Conservation (phyloP, 2,113 vertebrate species). For the Gila orcuttii region DNA sequence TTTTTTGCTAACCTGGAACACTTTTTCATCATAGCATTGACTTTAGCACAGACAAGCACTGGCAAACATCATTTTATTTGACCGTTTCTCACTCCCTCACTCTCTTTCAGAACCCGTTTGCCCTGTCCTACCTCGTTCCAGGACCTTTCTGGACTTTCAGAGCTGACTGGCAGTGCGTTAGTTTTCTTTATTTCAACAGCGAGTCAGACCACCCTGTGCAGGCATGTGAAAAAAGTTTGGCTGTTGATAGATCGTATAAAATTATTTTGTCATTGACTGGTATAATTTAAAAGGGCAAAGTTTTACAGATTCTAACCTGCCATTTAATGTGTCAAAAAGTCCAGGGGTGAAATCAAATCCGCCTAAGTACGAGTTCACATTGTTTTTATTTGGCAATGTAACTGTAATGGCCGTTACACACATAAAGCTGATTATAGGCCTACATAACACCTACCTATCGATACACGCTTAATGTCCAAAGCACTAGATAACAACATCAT, state of each 20-base stretch:
- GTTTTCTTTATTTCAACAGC: conserved; percentile 20
- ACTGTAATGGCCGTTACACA: neutral
- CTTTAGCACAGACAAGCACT: neutral
- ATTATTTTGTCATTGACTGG: neutral
- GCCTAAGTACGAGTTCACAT: neutral
- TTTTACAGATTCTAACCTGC: neutral
- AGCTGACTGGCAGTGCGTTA: conserved; percentile 22
- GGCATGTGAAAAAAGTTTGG: conserved; percentile 3
- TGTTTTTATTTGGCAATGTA: conserved; percentile 3
- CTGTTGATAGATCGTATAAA: neutral
- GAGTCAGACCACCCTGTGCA: conserved; percentile 15
- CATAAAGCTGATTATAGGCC: neutral
- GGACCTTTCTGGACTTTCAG: neutral
- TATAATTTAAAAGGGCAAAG: neutral
- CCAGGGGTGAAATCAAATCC: neutral
- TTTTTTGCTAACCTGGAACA: neutral
- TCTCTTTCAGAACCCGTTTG: conserved; percentile 2
- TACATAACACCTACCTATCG: neutral
- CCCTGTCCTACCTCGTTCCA: neutral
- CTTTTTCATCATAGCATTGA: neutral
- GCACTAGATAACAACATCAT: neutral
- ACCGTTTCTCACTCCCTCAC: conserved; percentile 43
- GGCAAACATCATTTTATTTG: neutral
- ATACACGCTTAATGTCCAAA: neutral
- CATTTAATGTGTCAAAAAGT: conserved; percentile 17